Conservation (phyloP, 1,140 invertebrate genomes). For the Eupeodes corollae region DNA sequence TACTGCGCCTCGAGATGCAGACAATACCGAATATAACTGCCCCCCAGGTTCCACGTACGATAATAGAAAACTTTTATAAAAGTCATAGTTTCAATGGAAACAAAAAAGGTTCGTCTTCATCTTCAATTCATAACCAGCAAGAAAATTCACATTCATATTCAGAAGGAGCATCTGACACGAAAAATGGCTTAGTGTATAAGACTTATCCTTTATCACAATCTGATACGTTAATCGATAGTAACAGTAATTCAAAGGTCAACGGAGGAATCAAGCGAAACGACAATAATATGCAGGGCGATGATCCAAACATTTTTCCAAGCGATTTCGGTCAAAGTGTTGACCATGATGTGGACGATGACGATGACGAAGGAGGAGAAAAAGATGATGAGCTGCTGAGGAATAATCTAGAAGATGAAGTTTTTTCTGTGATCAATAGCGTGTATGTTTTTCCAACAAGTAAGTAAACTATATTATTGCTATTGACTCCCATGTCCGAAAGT, state of each 20-base stretch:
- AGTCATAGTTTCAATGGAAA: constrained; percentile 12
- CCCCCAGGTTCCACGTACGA: constrained; percentile 22
- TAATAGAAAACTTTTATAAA: constrained; percentile 28
- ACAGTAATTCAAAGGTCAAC: constrained; percentile 4
- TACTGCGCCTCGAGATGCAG: constrained; percentile 24
- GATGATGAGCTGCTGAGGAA: neutral
- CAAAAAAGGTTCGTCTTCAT: neutral
- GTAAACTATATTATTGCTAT: too few species aligned
- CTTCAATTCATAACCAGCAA: neutral
- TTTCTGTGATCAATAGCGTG: constrained; percentile 1
- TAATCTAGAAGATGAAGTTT: constrained; percentile 1
- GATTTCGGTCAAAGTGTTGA: neutral
- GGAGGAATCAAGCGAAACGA: neutral
- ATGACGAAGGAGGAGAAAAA: neutral
- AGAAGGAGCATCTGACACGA: neutral
- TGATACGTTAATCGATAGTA: neutral
- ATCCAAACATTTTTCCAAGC: neutral
- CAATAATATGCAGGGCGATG: neutral
- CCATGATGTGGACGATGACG: neutral
- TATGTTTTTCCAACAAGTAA: constrained; percentile 5
- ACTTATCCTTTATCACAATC: neutral
- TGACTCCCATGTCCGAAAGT: too few species aligned
- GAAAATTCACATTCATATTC: neutral
- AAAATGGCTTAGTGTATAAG: neutral
- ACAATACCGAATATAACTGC: constrained; percentile 27